Base-by-base conservation (phyloP, 2,888 invertebrate genomes). In the Stenodema calcarata region DNA sequence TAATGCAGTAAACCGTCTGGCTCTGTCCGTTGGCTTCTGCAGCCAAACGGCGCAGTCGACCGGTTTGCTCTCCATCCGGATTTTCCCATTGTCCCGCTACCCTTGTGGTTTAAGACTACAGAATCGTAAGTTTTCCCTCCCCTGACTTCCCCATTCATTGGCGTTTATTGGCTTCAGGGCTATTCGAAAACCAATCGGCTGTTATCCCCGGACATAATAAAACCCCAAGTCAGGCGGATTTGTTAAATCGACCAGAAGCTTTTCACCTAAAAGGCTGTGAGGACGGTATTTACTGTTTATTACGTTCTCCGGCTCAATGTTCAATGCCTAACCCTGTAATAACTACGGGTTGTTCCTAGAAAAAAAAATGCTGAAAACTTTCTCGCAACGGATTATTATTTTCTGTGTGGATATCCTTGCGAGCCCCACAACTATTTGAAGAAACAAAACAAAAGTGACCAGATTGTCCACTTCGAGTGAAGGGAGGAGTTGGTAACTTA, bases 1-100 rank as follows among this genome's bases (percentile, higher is more conserved):
- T 78, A 18, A 78, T 78, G 54, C 54, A 80, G 80, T 54, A 80
- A 80, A 80, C 80, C 80, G 54, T 54, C 80, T 80, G 80, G 47
- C 30, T 7, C 4, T n/a, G 54, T 44, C 16, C 54, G n/a, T n/a
- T 62, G 54, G 30, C 54, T 28, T 78, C 30, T 80, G 54, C 54
- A 80, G 54, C 30, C 50, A 80, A 80, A 80, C 80, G 80, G 35
- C 80, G 80, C 80, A 54, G 54, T 54, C 47, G 80, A 54, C 50
- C 80, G 35, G 27, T 80, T 12, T 16, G 50, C 42, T 28, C 30
- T 54, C 54, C 54, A 80, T 80, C 78, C 78, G 78, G 41, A 18
- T 27, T 44, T 44, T 16, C 28, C 80, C 23, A 54, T 80, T 80
- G 80, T 80, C 54, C 80, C 80, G 28, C 11, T 50, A n/a, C 28